These are phyloP conservation scores for Ypsolopha scabrella DNA, from an alignment of 2,888 invertebrate genomes.

Conservation along the genomic window DNA sequence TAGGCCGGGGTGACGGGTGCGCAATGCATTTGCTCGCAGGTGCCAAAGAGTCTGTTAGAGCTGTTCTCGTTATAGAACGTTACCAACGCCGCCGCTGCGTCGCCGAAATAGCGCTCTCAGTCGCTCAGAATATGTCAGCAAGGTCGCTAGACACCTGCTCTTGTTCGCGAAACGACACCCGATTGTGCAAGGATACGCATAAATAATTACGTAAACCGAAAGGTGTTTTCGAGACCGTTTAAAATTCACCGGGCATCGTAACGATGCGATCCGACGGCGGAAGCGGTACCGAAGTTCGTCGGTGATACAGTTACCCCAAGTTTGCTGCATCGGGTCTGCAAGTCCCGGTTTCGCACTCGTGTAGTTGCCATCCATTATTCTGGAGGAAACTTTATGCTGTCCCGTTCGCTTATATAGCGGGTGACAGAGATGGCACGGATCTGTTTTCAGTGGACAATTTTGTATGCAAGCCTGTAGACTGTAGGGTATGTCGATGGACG, in stretches of 20 bases:
- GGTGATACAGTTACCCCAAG: slow-evolving; percentile 14
- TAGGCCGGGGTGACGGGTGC: slow-evolving; percentile 29
- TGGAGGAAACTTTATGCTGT: background rate
- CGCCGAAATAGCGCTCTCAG: slow-evolving; percentile 47
- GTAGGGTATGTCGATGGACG: background rate
- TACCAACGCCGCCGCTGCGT: slow-evolving; percentile 38
- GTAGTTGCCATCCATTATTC: background rate
- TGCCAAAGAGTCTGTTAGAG: slow-evolving; percentile 57
- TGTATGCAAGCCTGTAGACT: background rate
- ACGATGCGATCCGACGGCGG: slow-evolving; percentile 19
- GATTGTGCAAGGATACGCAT: slow-evolving; percentile 15
- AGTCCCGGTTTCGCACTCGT: background rate
- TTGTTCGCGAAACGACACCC: background rate
- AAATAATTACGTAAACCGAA: slow-evolving; percentile 2
- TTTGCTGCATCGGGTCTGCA: background rate
- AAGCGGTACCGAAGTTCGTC: slow-evolving; percentile 31
- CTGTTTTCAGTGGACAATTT: background rate
- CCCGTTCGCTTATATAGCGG: background rate
- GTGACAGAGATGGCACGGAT: background rate
- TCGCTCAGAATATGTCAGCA: slow-evolving; percentile 35
- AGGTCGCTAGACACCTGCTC: slow-evolving; percentile 29
- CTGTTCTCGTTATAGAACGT: slow-evolving; percentile 20
- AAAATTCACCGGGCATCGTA: slow-evolving; percentile 20
- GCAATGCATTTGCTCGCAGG: slow-evolving; percentile 24
- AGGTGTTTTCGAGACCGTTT: slow-evolving; percentile 10